Evolutionary conservation across 2,797 vertebrate species (phyloP), one percentile per base, ranked within the genome.

Genomic region (Corythornis leucogaster): DNA sequence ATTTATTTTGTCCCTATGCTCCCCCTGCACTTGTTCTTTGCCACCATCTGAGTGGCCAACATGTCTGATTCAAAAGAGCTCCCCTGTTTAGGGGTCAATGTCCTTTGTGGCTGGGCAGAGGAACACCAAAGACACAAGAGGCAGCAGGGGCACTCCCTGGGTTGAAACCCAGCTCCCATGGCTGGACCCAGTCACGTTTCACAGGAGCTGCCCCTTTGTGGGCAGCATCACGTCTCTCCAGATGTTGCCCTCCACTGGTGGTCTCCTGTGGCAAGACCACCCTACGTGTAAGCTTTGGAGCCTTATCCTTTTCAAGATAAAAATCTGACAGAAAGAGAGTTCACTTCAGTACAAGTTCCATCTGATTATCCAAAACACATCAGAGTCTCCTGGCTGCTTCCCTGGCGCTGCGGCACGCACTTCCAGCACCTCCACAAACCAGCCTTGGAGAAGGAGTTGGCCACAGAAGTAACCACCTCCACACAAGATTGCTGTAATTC

Each of bases 391-490:
- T 18, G 62, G 79, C 77, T 93, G 84, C 68, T 87, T 91, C 73
- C 82, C 84, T 95, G 94, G 92, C 91, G 82, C 76, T 40, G 57
- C 1, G 6, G 45, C 74, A 68, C 3, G 10, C 67, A 67, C 57
- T 94, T 93, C 80, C 64, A 88, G 57, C 38, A 67, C 42, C 50
- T 90, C 58, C 42, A 45, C 78, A 88, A 90, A 57, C 28, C 80
- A 83, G 63, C 67, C 33, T 92, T 77, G 79, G 46, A 46, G 84
- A 74, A 94, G 75, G 50, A 90, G 45, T 61, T 93, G 88, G 80
- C 90, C 85, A 48, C 86, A 93, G 85, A 87, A 92, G 11, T 68
- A 94, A 91, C 90, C 85, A 95, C 87, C 89, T 92, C 83, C 90
- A 92, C 92, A 95, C 30, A 77, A 86, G 78, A 92, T 40, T 94